Conservation (phyloP, 2,888 invertebrate genomes). For the Quadroppia sp. region DNA sequence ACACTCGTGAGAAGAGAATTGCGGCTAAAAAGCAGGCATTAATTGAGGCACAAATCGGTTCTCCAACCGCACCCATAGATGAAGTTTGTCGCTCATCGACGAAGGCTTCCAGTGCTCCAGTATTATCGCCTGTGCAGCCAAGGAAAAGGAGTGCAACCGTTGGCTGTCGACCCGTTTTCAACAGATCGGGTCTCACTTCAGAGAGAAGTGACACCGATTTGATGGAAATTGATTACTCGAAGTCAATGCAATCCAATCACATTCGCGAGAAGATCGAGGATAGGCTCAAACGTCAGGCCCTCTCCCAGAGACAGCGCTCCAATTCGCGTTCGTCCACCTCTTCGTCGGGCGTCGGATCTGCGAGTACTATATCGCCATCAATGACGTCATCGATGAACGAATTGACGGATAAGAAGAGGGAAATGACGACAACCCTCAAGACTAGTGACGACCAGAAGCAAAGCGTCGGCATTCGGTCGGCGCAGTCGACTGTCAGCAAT, state of each 20-base stretch:
- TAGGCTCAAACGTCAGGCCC: neutral
- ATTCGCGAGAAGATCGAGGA: neutral
- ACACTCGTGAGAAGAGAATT: constrained; percentile 48
- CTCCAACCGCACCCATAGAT: neutral
- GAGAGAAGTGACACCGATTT: constrained; percentile 56
- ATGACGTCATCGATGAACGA: constrained; percentile 16
- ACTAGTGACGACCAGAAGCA: neutral
- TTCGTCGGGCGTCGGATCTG: neutral
- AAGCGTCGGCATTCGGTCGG: neutral
- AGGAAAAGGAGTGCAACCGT: constrained; percentile 31
- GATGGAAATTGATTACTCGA: constrained; percentile 68
- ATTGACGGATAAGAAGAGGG: neutral
- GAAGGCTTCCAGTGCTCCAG: constrained; percentile 39
- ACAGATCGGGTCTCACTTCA: neutral
- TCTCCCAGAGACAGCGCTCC: neutral
- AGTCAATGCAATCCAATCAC: constrained; percentile 9
- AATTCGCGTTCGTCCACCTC: constrained; percentile 7
- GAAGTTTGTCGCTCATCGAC: neutral
- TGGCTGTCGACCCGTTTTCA: constrained; percentile 15
- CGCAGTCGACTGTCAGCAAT: neutral
- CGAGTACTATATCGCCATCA: constrained; percentile 13
- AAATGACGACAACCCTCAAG: neutral
- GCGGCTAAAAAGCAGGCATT: neutral
- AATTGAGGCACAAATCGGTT: constrained; percentile 9
- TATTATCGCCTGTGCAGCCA: constrained; percentile 28